Conservation (phyloP, 2,113 vertebrate genomes). For the Myodes glareolus region DNA sequence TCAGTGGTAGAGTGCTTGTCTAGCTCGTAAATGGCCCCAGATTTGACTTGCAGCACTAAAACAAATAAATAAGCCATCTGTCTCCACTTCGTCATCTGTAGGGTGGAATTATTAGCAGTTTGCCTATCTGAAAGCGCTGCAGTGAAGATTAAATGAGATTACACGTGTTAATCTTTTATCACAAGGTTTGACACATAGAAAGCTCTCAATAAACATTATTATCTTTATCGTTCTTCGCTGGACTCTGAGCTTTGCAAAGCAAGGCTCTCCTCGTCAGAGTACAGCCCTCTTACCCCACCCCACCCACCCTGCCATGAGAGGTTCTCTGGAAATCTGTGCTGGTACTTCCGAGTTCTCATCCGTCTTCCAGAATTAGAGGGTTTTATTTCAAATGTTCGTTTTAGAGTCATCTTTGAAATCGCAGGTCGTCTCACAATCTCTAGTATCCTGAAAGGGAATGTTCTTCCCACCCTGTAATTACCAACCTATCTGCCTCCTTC, state of each 20-base stretch:
- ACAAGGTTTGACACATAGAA: not conserved
- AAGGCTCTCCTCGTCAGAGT: not conserved
- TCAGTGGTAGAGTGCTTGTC: not conserved
- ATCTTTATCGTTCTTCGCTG: not conserved
- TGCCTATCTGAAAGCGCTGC: not conserved
- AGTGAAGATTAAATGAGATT: not conserved
- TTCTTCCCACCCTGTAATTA: constrained; percentile 76
- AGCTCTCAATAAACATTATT: not conserved
- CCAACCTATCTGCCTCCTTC: constrained; percentile 57
- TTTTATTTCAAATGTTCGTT: constrained; percentile 34
- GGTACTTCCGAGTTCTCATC: not conserved
- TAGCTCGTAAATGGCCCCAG: not conserved
- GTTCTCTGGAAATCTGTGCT: not conserved
- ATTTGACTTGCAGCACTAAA: not conserved
- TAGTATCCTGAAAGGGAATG: constrained; percentile 67
- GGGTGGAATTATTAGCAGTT: not conserved
- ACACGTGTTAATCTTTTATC: constrained; percentile 4
- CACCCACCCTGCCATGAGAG: not conserved
- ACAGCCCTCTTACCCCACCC: not conserved
- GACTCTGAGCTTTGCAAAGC: not conserved
- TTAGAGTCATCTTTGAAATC: constrained; percentile 12
- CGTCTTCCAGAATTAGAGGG: not conserved
- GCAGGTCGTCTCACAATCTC: constrained; percentile 42
- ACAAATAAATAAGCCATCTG: not conserved
- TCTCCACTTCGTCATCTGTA: not conserved